These are phyloP conservation scores for Macropis europaea DNA, from an alignment of 2,888 invertebrate species.

Conservation along the genomic window DNA sequence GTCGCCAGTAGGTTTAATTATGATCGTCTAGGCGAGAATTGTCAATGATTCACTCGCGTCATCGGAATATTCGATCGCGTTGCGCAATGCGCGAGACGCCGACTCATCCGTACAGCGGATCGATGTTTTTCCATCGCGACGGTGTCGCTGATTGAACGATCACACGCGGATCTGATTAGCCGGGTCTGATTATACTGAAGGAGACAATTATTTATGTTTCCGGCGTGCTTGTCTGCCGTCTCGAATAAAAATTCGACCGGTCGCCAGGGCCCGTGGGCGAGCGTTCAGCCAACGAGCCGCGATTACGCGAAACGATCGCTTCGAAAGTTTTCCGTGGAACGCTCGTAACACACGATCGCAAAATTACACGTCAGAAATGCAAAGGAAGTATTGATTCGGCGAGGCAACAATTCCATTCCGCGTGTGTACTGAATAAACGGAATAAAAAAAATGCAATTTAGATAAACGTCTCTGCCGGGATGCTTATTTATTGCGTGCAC, in stretches of 20 bases:
- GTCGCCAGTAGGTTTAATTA: background rate
- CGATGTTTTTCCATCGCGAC: background rate
- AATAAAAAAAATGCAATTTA: constrained; percentile 26
- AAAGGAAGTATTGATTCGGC: background rate
- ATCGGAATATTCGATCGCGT: constrained; percentile 1
- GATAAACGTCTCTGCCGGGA: background rate
- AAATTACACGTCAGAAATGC: background rate
- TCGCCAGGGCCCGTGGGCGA: background rate
- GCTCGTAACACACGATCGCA: background rate
- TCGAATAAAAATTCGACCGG: background rate
- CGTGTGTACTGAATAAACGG: background rate
- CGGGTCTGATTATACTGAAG: background rate
- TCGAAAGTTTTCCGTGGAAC: background rate
- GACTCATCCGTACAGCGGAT: background rate
- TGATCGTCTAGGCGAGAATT: background rate
- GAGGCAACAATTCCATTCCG: background rate
- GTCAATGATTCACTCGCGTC: background rate
- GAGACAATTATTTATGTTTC: constrained; percentile 15
- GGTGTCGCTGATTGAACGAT: constrained; percentile 19
- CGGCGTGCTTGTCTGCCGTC: background rate
- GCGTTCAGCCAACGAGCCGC: background rate
- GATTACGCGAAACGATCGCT: constrained; percentile 10
- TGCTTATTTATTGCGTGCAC: background rate
- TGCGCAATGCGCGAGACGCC: background rate
- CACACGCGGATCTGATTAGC: background rate